phyloP scores from a whole-genome alignment of 2,113 vertebrate species.

The Dipodomys stephensi region DNA sequence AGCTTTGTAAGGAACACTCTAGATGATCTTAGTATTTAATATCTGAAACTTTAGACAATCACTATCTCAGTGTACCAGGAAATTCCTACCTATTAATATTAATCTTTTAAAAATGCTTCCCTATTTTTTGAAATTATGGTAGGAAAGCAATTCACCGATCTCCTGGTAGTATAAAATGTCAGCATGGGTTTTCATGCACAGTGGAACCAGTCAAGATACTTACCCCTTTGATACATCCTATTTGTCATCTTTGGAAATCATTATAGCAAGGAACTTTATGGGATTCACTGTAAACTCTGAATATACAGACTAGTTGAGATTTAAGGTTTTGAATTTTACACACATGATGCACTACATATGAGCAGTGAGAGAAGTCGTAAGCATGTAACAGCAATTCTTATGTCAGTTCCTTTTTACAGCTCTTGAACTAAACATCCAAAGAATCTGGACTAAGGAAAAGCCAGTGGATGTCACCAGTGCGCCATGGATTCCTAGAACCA shows the following conservation, averaged over 20 bases:
- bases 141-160: not conserved
- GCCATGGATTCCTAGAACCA: slow-evolving; percentile 75
- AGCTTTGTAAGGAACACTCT: not conserved
- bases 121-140: not conserved
- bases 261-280: slow-evolving; percentile 49
- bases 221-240: not conserved
- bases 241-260: slow-evolving; percentile 69
- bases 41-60: not conserved
- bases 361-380: slow-evolving; percentile 82
- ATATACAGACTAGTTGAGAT: slow-evolving; percentile 60
- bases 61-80: not conserved
- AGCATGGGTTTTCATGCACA: not conserved
- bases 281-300: slow-evolving; percentile 60
- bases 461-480: slow-evolving; percentile 91
- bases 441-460: slow-evolving; percentile 78
- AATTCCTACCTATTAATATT: not conserved
- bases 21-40: not conserved
- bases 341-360: slow-evolving; percentile 77
- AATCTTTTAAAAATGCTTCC: not conserved
- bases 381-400: slow-evolving; percentile 74
- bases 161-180: not conserved
- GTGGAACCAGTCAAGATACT: not conserved
- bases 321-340: slow-evolving; percentile 83
- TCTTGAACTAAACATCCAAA: slow-evolving; percentile 60
- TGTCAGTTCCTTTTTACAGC: slow-evolving; percentile 74